Evolutionary conservation across 2,797 vertebrate genomes (phyloP).

Genomic region (Hippocampus kuda): DNA sequence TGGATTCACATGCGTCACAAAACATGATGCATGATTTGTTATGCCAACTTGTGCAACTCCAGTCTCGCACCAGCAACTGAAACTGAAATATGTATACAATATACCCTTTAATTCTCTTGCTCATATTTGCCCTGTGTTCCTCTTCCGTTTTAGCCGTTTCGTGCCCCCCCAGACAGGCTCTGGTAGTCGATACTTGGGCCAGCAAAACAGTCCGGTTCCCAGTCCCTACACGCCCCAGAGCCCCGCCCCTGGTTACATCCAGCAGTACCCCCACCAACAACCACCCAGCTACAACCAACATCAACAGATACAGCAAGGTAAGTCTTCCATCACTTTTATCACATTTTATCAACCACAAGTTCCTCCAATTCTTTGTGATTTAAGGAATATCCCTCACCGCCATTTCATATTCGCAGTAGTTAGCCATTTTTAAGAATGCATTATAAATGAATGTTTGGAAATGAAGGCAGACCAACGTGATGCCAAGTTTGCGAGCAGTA

Average conservation of each 20-base stretch:
- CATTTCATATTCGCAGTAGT: not conserved
- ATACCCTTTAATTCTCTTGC: not conserved
- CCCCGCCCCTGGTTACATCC: constrained; percentile 85
- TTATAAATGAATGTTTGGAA: too few species aligned
- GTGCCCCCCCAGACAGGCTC: constrained; percentile 84
- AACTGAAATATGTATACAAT: too few species aligned
- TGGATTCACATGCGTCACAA: too few species aligned
- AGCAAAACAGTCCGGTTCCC: constrained; percentile 93
- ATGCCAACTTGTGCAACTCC: too few species aligned
- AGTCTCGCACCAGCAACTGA: too few species aligned
- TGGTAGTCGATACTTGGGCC: constrained; percentile 87
- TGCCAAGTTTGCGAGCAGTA: not conserved
- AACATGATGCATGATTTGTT: too few species aligned
- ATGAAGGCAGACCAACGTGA: not conserved
- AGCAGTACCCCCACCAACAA: constrained; percentile 83
- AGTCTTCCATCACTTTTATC: constrained; percentile 14
- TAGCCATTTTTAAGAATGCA: not conserved
- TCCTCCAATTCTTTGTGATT: not conserved
- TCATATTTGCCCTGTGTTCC: constrained; percentile 7
- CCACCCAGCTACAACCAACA: constrained; percentile 88
- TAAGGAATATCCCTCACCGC: not conserved
- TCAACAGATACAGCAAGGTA: constrained; percentile 92
- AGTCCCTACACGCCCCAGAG: constrained; percentile 97
- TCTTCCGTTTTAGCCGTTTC: constrained; percentile 70
- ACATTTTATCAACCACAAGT: not conserved